phyloP scores from a whole-genome alignment of 2,113 vertebrate genomes.

The Eptesicus fuscus region DNA sequence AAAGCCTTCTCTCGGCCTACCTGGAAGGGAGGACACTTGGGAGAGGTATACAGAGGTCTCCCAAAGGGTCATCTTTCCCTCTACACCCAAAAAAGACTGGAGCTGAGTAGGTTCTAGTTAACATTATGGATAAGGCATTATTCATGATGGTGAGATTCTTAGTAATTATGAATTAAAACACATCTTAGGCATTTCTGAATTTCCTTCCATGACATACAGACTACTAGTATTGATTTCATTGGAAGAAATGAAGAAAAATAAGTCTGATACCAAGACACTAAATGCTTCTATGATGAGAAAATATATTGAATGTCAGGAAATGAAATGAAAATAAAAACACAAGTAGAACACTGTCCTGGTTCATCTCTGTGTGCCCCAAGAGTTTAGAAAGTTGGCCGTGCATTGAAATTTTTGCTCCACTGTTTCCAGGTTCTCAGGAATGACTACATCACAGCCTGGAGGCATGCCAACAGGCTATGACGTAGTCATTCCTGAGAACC shows the following conservation, averaged over 20 bases:
- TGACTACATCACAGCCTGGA: not conserved
- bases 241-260: constrained; percentile 15
- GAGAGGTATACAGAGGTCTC: not conserved
- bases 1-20: not conserved
- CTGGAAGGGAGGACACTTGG: not conserved
- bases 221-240: not conserved
- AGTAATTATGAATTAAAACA: not conserved
- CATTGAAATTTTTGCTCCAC: not conserved
- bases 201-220: not conserved
- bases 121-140: not conserved
- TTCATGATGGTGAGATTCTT: not conserved
- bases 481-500: not conserved
- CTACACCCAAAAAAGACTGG: not conserved
- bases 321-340: not conserved
- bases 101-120: not conserved
- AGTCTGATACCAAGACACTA: not conserved
- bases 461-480: not conserved
- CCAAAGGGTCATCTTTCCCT: not conserved
- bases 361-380: not conserved
- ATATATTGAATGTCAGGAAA: not conserved
- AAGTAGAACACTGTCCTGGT: not conserved
- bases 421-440: not conserved
- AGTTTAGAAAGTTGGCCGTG: not conserved
- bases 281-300: not conserved
- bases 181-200: not conserved